phyloP scores from a whole-genome alignment of 1,140 invertebrate genomes.

The Orius insidiosus region DNA sequence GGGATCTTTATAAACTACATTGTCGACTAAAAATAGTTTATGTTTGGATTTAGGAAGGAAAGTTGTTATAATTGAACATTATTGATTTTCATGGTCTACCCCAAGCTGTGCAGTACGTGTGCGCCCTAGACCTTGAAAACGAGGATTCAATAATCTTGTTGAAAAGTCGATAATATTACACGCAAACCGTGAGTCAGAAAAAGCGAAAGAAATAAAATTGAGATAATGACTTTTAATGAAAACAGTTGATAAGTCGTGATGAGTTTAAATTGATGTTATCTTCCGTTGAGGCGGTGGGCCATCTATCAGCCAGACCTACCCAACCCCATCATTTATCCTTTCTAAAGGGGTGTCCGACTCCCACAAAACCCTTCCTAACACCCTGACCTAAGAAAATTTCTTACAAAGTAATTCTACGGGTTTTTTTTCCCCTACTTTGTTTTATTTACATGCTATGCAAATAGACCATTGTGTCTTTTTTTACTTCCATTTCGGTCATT shows the following conservation, averaged over 20 bases:
- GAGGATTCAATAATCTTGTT: slow-evolving; percentile 5
- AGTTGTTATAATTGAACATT: too few species aligned
- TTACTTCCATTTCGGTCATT: too few species aligned
- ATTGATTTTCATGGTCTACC: slow-evolving; percentile 13
- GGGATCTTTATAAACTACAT: too few species aligned
- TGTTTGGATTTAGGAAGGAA: too few species aligned
- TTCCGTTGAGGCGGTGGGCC: neutral
- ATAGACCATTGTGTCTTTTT: too few species aligned
- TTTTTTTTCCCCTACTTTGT: too few species aligned
- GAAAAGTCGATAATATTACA: neutral
- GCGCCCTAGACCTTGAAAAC: slow-evolving; percentile 11
- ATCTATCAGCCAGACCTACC: slow-evolving; percentile 2
- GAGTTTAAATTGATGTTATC: neutral
- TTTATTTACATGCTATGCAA: too few species aligned
- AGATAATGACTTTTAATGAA: neutral
- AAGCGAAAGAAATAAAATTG: neutral
- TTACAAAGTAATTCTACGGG: too few species aligned
- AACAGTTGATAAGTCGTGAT: neutral
- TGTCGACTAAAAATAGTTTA: too few species aligned
- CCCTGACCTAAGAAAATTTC: too few species aligned
- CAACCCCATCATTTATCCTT: neutral
- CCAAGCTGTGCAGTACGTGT: slow-evolving; percentile 10
- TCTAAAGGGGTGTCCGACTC: neutral
- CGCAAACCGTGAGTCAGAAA: neutral
- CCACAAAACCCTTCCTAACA: slow-evolving; percentile 1